A percentile compares a stretch with the other conserved stretches of the same genome.
Evolutionary conservation across 2,113 vertebrate species (phyloP).

Genomic region (Vanacampus margaritifer): DNA sequence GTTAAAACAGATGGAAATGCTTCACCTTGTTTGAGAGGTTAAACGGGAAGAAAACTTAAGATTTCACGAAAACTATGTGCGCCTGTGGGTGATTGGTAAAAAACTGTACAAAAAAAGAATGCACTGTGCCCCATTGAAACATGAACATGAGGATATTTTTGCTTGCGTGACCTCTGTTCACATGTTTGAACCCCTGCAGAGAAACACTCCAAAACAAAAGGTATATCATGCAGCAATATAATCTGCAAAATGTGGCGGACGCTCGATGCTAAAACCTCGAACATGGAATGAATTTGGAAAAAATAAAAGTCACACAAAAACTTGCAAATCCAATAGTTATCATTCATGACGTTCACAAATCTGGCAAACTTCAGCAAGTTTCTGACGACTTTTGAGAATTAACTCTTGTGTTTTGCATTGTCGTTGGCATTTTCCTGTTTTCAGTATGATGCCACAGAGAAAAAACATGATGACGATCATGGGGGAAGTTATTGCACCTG

Average conservation of each 20-base stretch:
- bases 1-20: not conserved
- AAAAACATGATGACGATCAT: no score
- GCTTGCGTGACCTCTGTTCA: not conserved
- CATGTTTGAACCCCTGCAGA: not conserved
- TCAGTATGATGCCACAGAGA: not conserved
- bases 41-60: not conserved
- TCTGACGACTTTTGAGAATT: no score
- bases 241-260: not conserved
- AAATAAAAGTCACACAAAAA: not conserved
- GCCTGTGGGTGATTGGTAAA: not conserved
- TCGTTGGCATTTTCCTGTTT: not conserved
- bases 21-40: not conserved
- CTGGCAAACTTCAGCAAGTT: not conserved
- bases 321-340: not conserved
- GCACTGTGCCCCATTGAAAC: not conserved
- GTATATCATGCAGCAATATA: not conserved
- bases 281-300: not conserved
- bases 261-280: not conserved
- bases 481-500: no score
- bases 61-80: not conserved
- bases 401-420: not conserved
- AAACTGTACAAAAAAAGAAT: not conserved
- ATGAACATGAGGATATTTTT: not conserved
- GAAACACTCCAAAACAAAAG: not conserved
- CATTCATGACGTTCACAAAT: not conserved